Base-by-base conservation (phyloP, 2,888 invertebrate species). In the Notocelia uddmanniana region DNA sequence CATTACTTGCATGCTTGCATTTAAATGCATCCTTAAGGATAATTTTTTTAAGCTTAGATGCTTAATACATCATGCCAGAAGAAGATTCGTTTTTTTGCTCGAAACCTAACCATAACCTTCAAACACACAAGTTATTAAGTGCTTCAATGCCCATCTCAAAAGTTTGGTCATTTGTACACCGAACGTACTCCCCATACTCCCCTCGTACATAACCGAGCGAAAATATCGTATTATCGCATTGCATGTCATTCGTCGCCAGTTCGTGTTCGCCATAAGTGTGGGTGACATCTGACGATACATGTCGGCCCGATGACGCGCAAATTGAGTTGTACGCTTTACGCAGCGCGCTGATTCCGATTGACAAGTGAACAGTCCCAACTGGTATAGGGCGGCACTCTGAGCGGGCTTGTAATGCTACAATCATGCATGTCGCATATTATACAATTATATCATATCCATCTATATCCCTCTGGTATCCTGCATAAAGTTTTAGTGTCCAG, bases 291-390 rank as follows among this genome's bases (percentile, higher is more conserved):
- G 83, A 81, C 84, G 83, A 86, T 85, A 84, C 80, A 83, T 78
- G 79, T 73, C 77, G 67, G 76, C 82, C 84, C 87, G 84, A 76
- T 80, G 85, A 81, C 78, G 87, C 86, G 84, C 82, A 88, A 91
- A 92, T 90, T 86, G 88, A 89, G 86, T 90, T 88, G 87, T 85
- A 85, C 84, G 83, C 81, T 82, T 59, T 73, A 68, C 75, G 84
- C 85, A 83, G 76, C 79, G 75, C 80, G 81, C 79, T 83, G 83
- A 85, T 85, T 81, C 80, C 81, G 79, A 86, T 82, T 85, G 88
- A 87, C 88, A 86, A 83, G 82, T 81, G 84, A 85, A 85, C 84
- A 77, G 74, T 74, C 76, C 60, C 64, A 41, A 41, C 67, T 64
- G 68, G 64, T 70, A 41, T 52, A 48, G 41, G 52, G 37, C 19